Evolutionary conservation across 2,113 vertebrate species (phyloP).

Genomic region (Stercorarius parasiticus): DNA sequence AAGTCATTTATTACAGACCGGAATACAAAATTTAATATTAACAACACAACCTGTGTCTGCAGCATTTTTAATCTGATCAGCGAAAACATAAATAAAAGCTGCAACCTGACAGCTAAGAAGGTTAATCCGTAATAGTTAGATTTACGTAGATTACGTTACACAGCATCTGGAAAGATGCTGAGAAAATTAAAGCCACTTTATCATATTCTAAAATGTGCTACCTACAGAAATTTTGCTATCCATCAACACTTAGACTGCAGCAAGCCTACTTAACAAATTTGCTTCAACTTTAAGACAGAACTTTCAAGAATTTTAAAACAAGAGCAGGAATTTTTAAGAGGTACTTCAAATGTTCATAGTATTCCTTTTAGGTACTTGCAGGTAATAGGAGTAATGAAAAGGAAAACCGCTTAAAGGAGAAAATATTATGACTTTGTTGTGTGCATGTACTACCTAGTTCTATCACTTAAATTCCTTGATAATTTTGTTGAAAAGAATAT

Average conservation of each 20-base stretch:
- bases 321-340: neutral
- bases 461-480: neutral
- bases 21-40: slow-evolving; percentile 78
- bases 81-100: slow-evolving; percentile 70
- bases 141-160: slow-evolving; percentile 57
- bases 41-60: slow-evolving; percentile 68
- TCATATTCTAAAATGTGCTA: neutral
- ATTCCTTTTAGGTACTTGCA: neutral
- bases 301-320: neutral
- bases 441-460: neutral
- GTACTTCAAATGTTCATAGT: neutral
- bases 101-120: slow-evolving; percentile 62
- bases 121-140: slow-evolving; percentile 70
- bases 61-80: slow-evolving; percentile 75
- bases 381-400: neutral
- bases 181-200: slow-evolving; percentile 34
- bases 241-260: neutral
- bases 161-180: slow-evolving; percentile 65
- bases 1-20: slow-evolving; percentile 73
- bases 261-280: neutral
- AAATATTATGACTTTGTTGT: neutral
- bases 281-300: neutral
- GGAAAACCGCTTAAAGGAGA: neutral
- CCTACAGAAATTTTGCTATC: neutral
- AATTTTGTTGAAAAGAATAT: neutral